A percentile compares a stretch with the other conserved stretches of the same genome.
Conservation (phyloP, 2,797 vertebrate genomes). For the Ceryle rudis region DNA sequence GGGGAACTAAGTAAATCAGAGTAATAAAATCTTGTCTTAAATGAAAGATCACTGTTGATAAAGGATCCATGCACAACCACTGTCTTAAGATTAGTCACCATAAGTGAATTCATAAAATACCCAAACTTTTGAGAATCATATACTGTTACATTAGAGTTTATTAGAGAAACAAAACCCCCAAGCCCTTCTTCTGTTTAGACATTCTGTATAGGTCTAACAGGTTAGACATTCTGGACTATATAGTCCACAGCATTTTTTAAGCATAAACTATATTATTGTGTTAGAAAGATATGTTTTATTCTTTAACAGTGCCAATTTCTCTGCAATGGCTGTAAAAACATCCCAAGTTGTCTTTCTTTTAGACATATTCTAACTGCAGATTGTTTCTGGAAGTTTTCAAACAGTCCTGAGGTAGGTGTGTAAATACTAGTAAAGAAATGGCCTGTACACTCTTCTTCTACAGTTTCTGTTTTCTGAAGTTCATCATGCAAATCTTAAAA, state of each 20-base stretch:
- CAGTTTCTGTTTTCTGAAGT: not conserved
- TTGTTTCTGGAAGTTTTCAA: not conserved
- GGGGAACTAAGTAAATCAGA: not conserved
- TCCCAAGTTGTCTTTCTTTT: not conserved
- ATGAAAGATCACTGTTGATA: not conserved
- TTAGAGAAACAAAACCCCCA: not conserved
- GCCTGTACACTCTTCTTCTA: accelerated
- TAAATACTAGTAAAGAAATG: not conserved
- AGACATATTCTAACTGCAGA: not conserved
- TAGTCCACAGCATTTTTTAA: not conserved
- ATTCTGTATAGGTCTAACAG: not conserved
- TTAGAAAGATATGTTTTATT: not conserved
- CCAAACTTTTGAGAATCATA: not conserved
- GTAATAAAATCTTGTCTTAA: not conserved
- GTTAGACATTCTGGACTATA: not conserved
- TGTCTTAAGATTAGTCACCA: not conserved
- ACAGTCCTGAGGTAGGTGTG: accelerated
- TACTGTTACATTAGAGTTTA: not conserved
- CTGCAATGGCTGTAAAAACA: not conserved
- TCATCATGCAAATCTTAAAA: not conserved
- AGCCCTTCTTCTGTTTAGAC: not conserved
- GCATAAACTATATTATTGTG: not conserved
- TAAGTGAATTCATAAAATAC: not conserved
- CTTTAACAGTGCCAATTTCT: not conserved
- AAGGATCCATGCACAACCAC: not conserved